Evolutionary conservation across 1,140 invertebrate genomes (phyloP).

Genomic region (Heliconius melpomene): DNA sequence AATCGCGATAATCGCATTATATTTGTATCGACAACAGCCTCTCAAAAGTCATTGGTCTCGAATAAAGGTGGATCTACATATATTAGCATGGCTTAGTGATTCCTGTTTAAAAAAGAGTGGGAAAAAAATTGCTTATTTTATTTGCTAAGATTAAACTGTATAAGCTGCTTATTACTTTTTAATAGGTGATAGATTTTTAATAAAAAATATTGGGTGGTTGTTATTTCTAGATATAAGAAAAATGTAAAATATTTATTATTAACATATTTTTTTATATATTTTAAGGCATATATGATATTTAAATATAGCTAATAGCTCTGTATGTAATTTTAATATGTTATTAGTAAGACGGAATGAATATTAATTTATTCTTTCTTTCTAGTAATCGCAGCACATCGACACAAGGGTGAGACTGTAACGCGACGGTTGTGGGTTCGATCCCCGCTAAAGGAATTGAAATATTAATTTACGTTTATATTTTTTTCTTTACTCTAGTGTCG

Average conservation of each 20-base stretch:
- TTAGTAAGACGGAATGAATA: too few relatives aligned
- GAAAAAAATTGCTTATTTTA: background rate
- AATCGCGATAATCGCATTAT: constrained; percentile 25
- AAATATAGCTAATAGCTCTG: too few relatives aligned
- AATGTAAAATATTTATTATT: background rate
- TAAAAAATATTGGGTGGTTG: background rate
- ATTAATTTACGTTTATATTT: too few relatives aligned
- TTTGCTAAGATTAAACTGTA: background rate
- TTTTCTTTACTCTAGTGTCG: too few relatives aligned
- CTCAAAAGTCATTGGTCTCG: constrained; percentile 21
- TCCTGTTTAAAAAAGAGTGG: background rate
- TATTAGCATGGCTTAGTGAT: background rate
- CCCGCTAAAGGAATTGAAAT: too few relatives aligned
- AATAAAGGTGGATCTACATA: constrained; percentile 21
- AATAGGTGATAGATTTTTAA: background rate
- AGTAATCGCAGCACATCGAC: too few relatives aligned
- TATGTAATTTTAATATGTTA: too few relatives aligned
- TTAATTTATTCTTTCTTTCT: too few relatives aligned
- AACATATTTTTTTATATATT: too few relatives aligned
- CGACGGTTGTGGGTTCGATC: too few relatives aligned
- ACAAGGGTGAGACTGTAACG: too few relatives aligned
- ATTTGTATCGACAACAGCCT: constrained; percentile 17
- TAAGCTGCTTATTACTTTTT: background rate
- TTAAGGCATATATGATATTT: too few relatives aligned
- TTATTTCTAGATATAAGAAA: background rate